Percentiles rank a stretch among this genome's conserved stretches.
These are phyloP conservation scores for Notamacropus eugenii DNA, from an alignment of 2,797 vertebrate genomes.

Conservation along the genomic window DNA sequence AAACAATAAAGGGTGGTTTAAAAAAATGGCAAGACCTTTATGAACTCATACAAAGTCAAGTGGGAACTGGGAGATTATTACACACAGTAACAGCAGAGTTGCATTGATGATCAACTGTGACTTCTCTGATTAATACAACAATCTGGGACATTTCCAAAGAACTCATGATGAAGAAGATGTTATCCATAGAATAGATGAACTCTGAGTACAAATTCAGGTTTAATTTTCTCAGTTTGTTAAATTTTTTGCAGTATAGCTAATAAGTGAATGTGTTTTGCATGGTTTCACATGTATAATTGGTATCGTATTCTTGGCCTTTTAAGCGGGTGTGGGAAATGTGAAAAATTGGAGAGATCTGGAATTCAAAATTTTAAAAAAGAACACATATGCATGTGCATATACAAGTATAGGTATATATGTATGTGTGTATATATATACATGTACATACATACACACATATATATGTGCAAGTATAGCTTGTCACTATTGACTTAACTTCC, in stretches of 20 bases:
- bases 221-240: not conserved
- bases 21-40: not conserved
- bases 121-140: not conserved
- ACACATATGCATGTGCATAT: too few species aligned
- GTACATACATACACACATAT: too few species aligned
- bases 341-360: not conserved
- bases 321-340: not conserved
- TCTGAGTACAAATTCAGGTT: not conserved
- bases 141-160: not conserved
- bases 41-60: not conserved
- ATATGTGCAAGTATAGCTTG: not conserved
- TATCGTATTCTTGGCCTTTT: not conserved
- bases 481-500: constrained; percentile 51
- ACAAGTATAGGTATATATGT: too few species aligned
- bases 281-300: not conserved
- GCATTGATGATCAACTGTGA: not conserved
- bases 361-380: not conserved
- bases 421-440: too few species aligned
- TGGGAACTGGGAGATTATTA: not conserved
- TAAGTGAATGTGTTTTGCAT: not conserved
- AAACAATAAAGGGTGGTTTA: not conserved
- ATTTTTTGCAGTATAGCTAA: not conserved
- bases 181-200: not conserved
- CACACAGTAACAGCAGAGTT: not conserved
- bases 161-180: not conserved